phyloP scores from a whole-genome alignment of 2,888 invertebrate species.

The Temnothorax rugatulus region DNA sequence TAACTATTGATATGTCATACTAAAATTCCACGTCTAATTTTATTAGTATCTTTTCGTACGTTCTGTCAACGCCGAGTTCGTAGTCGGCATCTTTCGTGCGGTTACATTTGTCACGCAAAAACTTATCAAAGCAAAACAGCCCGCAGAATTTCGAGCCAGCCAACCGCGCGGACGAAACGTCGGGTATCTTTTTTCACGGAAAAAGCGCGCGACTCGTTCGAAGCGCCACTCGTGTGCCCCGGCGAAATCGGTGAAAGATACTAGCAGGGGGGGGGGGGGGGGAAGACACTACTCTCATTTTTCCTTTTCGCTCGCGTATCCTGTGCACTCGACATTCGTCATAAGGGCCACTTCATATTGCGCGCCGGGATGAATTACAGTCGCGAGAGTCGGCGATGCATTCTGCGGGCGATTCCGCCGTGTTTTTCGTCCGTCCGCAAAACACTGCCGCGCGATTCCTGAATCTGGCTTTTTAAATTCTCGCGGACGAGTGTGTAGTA shows the following conservation, averaged over 20 bases:
- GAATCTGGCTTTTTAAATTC: slow-evolving; percentile 66
- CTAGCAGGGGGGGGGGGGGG: neutral
- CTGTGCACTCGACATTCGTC: slow-evolving; percentile 63
- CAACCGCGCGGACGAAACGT: slow-evolving; percentile 40
- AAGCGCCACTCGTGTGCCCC: neutral
- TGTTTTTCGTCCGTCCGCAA: slow-evolving; percentile 62
- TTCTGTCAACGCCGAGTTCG: neutral
- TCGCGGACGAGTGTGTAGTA: slow-evolving; percentile 34
- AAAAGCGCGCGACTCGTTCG: slow-evolving; percentile 12
- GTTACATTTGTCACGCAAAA: slow-evolving; percentile 12
- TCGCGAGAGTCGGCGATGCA: slow-evolving; percentile 39
- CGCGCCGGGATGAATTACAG: slow-evolving; percentile 68
- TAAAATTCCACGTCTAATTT: neutral
- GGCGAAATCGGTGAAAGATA: slow-evolving; percentile 44
- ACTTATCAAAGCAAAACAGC: slow-evolving; percentile 45
- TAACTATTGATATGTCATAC: neutral
- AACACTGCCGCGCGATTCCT: slow-evolving; percentile 49
- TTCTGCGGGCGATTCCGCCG: slow-evolving; percentile 60
- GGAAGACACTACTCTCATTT: slow-evolving; percentile 44
- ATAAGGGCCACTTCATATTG: slow-evolving; percentile 62
- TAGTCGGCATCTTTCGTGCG: slow-evolving; percentile 14
- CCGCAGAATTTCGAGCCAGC: slow-evolving; percentile 37
- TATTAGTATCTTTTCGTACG: neutral
- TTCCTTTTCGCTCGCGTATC: slow-evolving; percentile 19
- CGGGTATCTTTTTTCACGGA: slow-evolving; percentile 39